phyloP scores from a whole-genome alignment of 2,113 vertebrate genomes.

The Melanerpes aurifrons region DNA sequence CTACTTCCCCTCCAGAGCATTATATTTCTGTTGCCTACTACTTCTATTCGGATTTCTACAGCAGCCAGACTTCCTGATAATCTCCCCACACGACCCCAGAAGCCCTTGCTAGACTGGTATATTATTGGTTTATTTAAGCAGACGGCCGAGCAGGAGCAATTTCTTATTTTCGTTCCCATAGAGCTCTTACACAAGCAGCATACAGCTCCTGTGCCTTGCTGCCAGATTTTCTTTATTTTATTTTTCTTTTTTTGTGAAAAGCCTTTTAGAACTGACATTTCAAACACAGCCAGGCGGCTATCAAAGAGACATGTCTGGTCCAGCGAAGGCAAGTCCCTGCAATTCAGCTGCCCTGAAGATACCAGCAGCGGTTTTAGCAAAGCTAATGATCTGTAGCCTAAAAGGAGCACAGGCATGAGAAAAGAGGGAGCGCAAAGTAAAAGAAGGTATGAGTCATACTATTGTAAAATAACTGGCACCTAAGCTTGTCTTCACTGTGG shows the following conservation, averaged over 20 bases:
- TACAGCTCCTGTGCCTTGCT: background rate
- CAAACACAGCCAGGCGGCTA: background rate
- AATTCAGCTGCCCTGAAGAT: slow-evolving; percentile 39
- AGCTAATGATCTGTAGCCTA: slow-evolving; percentile 31
- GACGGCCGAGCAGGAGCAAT: background rate
- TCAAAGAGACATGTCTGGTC: slow-evolving; percentile 47
- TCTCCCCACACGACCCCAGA: background rate
- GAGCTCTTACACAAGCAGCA: slow-evolving; percentile 10
- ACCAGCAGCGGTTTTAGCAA: slow-evolving; percentile 27
- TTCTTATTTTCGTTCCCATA: slow-evolving; percentile 24
- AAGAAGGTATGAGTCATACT: slow-evolving; percentile 37
- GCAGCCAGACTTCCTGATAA: background rate
- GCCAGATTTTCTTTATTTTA: background rate
- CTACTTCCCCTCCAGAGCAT: background rate
- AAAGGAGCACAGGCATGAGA: slow-evolving; percentile 17
- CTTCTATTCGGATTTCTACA: slow-evolving; percentile 9
- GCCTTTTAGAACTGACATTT: slow-evolving; percentile 38
- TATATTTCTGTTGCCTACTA: background rate
- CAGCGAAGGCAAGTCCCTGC: slow-evolving; percentile 37
- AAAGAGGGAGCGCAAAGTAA: slow-evolving; percentile 8
- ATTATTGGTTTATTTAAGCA: slow-evolving; percentile 27
- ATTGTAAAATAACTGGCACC: slow-evolving; percentile 54
- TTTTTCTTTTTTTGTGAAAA: background rate
- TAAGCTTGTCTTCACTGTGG: background rate
- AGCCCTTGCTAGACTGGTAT: background rate